Evolutionary conservation across 2,888 invertebrate species (phyloP), one percentile per base, ranked within the genome.

Genomic region (Nomada fabriciana): DNA sequence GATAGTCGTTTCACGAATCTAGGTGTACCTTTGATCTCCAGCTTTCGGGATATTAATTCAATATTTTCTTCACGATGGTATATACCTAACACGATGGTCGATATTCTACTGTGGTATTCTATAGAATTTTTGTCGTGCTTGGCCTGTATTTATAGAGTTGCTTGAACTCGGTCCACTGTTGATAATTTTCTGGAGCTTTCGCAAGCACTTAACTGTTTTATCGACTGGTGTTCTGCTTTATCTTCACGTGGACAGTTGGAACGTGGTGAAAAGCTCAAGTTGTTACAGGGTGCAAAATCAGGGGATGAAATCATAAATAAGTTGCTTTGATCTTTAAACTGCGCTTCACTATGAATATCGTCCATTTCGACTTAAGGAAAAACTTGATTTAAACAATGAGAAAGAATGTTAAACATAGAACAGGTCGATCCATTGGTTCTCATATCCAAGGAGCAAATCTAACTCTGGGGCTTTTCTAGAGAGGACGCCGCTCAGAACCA

Each of bases 151-250:
- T 20, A 11, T 3, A 43, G 50, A n/a, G 52, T 53, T n/a, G 55
- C n/a, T 25, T 9, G 23, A 15, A n/a, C 43, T 20, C 5, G 13
- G 67, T 64, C 64, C 15, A 50, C 74, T 60, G 75, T 65, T 78
- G 76, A 63, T 83, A 83, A 86, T 68, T 68, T 50, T 36, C 20
- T 9, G 47, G 60, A 74, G 67, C 67, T 86, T 80, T 70, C 64
- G 69, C 63, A 74, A 76, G 80, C 69, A 80, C 47, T 18, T 29
- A 15, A 9, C 82, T 86, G 68, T 61, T 63, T 86, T 87, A 86
- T 79, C 86, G 82, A 20, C 79, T 5, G 77, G 15, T 55, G 59
- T 47, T 80, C 87, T 85, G 72, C 76, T 63, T 87, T 87, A 87
- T 74, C 86, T 20, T 78, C 87, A 52, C 18, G 55, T 15, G 83